Evolutionary conservation across 2,797 vertebrate genomes (phyloP).

Genomic region (Cheirogaleus major): DNA sequence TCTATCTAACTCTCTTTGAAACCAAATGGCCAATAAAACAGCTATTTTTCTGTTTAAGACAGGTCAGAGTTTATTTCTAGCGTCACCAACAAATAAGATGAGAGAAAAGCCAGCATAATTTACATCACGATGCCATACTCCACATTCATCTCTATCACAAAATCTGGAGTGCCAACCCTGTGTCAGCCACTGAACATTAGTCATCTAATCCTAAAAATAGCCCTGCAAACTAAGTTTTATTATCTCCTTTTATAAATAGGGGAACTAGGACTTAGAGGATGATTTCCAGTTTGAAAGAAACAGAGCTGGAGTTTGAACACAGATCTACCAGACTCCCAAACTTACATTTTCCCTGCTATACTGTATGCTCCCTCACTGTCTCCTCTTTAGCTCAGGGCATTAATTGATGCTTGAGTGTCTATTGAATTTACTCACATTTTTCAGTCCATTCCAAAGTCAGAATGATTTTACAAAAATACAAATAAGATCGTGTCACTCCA

Average conservation of each 20-base stretch:
- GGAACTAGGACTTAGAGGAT: background rate
- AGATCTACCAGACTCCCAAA: background rate
- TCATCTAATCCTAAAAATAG: background rate
- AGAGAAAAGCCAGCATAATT: background rate
- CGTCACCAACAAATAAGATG: background rate
- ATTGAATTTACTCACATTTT: background rate
- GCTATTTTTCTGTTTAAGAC: slow-evolving; percentile 14
- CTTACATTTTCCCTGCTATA: background rate
- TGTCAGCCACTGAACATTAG: background rate
- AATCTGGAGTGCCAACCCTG: background rate
- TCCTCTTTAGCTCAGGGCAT: background rate
- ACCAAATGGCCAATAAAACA: background rate
- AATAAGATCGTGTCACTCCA: background rate
- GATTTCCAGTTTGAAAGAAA: background rate
- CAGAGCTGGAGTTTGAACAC: background rate
- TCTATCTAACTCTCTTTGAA: background rate
- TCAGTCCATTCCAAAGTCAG: background rate
- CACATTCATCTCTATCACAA: background rate
- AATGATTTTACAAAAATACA: background rate
- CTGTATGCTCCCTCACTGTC: rapidly evolving
- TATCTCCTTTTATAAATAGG: background rate
- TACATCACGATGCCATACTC: background rate
- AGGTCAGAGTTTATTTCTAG: slow-evolving; percentile 2
- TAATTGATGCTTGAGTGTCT: background rate
- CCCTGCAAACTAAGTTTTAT: background rate